phyloP scores from a whole-genome alignment of 37 sponge, comb jelly and placozoan genomes.

The Oscarella lobularis region DNA sequence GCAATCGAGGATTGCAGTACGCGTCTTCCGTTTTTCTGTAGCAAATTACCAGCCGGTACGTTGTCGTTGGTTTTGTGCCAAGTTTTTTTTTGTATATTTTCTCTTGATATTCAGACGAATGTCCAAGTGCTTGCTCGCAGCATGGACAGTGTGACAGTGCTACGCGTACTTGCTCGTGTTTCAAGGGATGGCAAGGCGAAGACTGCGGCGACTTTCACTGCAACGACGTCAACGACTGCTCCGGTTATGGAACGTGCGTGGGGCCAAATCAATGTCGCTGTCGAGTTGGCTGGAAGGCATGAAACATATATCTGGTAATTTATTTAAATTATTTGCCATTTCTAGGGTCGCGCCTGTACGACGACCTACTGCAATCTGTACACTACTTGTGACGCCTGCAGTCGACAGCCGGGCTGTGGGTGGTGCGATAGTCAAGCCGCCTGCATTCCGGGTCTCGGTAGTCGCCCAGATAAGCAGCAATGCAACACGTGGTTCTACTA shows the following conservation, averaged over 20 bases:
- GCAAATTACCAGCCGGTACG: neutral
- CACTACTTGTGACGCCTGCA: slow-evolving; percentile 1
- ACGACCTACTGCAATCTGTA: neutral
- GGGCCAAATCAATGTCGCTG: neutral
- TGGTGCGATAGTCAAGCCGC: neutral
- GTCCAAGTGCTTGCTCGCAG: neutral
- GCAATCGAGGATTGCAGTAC: neutral
- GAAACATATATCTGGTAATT: neutral
- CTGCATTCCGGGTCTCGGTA: neutral
- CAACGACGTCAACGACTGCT: neutral
- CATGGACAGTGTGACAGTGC: neutral
- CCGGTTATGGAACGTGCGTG: neutral
- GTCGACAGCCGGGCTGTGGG: neutral
- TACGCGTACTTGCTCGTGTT: neutral
- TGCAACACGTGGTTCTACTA: neutral
- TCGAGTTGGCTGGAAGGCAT: neutral
- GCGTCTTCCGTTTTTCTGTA: neutral
- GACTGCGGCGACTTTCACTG: neutral
- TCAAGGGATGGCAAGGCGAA: neutral
- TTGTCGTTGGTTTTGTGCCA: no score
- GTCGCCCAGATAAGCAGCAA: neutral
- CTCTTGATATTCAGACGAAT: no score
- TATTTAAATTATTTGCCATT: neutral
- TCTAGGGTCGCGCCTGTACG: slow-evolving; percentile 1
- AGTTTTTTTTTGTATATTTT: no score